phyloP scores from a whole-genome alignment of 2,888 invertebrate species.

The Pogonocherus hispidulus region DNA sequence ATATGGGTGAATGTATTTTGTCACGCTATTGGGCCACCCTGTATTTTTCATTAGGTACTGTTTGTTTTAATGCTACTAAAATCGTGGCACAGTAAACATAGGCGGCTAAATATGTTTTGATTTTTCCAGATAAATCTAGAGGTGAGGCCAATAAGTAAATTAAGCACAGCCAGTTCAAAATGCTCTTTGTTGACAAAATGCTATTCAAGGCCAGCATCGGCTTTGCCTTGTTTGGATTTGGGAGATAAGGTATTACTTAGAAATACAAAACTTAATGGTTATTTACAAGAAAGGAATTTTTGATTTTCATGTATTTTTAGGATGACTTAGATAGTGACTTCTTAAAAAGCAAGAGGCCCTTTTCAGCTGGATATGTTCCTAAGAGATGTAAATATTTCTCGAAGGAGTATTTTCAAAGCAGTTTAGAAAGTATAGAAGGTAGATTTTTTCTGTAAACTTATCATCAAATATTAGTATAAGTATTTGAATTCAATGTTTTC shows the following conservation, averaged over 20 bases:
- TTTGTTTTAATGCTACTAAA: too few relatives aligned
- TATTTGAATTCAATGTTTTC: too few relatives aligned
- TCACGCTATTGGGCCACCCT: too few relatives aligned
- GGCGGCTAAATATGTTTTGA: too few relatives aligned
- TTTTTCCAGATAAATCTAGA: conserved; percentile 61
- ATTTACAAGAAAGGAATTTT: conserved; percentile 5
- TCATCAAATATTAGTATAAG: too few relatives aligned
- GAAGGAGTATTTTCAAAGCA: conserved; percentile 48
- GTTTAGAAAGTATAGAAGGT: conserved; percentile 60
- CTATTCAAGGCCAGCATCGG: conserved; percentile 60
- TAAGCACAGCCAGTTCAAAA: conserved; percentile 59
- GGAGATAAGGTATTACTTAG: conserved; percentile 46
- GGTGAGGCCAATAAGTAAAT: conserved; percentile 53
- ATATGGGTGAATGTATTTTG: too few relatives aligned
- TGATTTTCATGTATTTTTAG: conserved; percentile 14
- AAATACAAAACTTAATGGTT: too few relatives aligned
- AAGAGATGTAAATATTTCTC: conserved; percentile 47
- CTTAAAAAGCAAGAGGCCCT: conserved; percentile 55
- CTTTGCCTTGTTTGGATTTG: conserved; percentile 58
- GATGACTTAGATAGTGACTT: conserved; percentile 26
- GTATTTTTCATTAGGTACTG: too few relatives aligned
- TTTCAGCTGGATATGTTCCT: conserved; percentile 60
- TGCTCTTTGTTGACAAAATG: conserved; percentile 56
- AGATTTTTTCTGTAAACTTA: too few relatives aligned
- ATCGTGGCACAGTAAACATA: too few relatives aligned